Percentiles rank a stretch among this genome's conserved stretches.
Conservation (phyloP, 2,113 vertebrate genomes). For the Condylura cristata region DNA sequence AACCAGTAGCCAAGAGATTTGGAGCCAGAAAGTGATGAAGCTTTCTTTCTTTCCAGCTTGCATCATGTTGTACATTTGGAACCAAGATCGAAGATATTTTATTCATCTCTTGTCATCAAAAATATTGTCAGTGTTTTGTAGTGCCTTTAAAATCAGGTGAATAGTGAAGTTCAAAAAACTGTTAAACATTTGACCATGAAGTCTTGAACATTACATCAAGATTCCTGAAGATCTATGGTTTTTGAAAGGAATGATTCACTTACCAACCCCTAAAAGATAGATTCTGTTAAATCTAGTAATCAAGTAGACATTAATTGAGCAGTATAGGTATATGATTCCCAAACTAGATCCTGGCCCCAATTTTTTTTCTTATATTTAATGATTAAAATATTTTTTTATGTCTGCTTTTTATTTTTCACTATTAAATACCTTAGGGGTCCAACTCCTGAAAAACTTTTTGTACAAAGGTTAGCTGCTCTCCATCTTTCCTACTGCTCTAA, state of each 20-base stretch:
- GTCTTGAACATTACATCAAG: neutral
- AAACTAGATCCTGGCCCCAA: neutral
- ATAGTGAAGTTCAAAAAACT: neutral
- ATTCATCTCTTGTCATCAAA: conserved; percentile 51
- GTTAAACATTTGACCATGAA: neutral
- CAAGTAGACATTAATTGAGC: neutral
- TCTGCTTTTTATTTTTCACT: too few relatives aligned
- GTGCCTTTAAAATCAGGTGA: neutral
- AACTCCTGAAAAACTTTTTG: too few relatives aligned
- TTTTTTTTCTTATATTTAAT: too few relatives aligned
- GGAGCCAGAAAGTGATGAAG: conserved; percentile 76
- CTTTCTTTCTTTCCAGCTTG: conserved; percentile 71
- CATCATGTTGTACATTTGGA: conserved; percentile 64
- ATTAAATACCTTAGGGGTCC: too few relatives aligned
- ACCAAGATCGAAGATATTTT: conserved; percentile 41
- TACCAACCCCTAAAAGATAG: neutral
- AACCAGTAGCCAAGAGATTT: conserved; percentile 66
- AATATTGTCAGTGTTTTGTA: conserved; percentile 9
- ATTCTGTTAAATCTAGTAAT: neutral
- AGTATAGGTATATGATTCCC: neutral
- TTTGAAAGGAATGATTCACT: neutral
- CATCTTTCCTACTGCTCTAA: too few relatives aligned
- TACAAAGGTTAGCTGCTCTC: too few relatives aligned
- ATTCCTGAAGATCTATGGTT: neutral
- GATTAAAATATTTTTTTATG: too few relatives aligned